Conservation (phyloP, 2,797 vertebrate species). For the Lepidocolaptes lacrymiger region DNA sequence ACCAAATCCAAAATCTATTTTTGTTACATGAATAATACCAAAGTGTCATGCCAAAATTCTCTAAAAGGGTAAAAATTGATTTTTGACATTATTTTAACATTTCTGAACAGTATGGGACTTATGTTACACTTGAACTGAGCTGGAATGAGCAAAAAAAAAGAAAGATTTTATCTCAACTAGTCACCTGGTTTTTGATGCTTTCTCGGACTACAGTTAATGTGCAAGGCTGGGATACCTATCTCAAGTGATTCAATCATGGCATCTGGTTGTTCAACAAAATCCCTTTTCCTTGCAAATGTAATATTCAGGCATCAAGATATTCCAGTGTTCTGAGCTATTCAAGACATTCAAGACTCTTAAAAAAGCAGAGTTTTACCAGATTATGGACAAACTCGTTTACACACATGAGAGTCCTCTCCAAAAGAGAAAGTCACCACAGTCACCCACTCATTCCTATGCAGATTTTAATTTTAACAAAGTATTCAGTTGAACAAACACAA, state of each 20-base stretch:
- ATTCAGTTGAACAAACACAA: not conserved
- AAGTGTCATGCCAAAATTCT: not conserved
- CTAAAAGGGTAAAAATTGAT: fast-evolving
- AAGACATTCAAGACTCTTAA: not conserved
- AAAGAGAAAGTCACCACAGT: not conserved
- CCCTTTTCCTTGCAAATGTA: not conserved
- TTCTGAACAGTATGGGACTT: not conserved
- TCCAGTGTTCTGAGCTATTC: not conserved
- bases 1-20: not conserved
- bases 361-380: not conserved
- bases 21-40: not conserved
- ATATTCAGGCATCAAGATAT: not conserved
- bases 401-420: not conserved
- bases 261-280: not conserved
- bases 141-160: not conserved
- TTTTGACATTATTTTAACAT: not conserved
- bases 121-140: not conserved
- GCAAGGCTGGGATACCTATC: not conserved
- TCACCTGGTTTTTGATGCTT: not conserved
- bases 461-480: not conserved
- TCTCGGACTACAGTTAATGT: not conserved
- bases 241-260: not conserved
- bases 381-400: not conserved
- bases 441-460: fast-evolving
- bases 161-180: not conserved